Evolutionary conservation across 2,113 vertebrate genomes (phyloP).

Genomic region (Amia ocellicauda): DNA sequence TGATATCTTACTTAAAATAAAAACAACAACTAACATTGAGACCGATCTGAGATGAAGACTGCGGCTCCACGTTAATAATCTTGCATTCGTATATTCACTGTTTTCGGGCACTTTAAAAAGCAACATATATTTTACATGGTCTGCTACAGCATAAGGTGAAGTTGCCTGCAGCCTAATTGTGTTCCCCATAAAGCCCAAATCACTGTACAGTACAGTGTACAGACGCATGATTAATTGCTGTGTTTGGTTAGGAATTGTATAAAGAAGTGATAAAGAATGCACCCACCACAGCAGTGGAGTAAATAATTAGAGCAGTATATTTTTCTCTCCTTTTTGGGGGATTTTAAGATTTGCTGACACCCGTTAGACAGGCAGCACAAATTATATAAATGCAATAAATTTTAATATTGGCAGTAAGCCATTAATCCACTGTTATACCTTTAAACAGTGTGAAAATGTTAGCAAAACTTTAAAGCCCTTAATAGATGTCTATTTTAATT

Average conservation of each 20-base stretch:
- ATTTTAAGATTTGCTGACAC: constrained; percentile 44
- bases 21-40: constrained; percentile 24
- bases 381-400: constrained; percentile 55
- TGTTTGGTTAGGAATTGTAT: constrained; percentile 10
- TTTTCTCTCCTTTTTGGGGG: constrained; percentile 15
- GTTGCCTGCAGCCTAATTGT: too few relatives aligned
- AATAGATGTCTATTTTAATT: constrained; percentile 63
- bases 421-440: constrained; percentile 70
- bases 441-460: constrained; percentile 60
- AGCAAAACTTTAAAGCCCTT: constrained; percentile 57
- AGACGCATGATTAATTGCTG: not conserved
- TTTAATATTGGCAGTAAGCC: constrained; percentile 64
- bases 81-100: too few relatives aligned
- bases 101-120: too few relatives aligned
- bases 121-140: too few relatives aligned
- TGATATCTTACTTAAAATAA: constrained; percentile 37
- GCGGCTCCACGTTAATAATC: too few relatives aligned
- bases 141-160: too few relatives aligned
- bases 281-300: constrained; percentile 5
- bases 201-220: constrained; percentile 1
- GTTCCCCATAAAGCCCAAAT: too few relatives aligned
- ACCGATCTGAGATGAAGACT: too few relatives aligned
- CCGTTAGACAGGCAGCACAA: constrained; percentile 51
- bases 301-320: constrained; percentile 21
- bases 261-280: not conserved